Evolutionary conservation across 2,113 vertebrate genomes (phyloP), one percentile per base, ranked within the genome.

Genomic region (Megaptera novaeangliae): DNA sequence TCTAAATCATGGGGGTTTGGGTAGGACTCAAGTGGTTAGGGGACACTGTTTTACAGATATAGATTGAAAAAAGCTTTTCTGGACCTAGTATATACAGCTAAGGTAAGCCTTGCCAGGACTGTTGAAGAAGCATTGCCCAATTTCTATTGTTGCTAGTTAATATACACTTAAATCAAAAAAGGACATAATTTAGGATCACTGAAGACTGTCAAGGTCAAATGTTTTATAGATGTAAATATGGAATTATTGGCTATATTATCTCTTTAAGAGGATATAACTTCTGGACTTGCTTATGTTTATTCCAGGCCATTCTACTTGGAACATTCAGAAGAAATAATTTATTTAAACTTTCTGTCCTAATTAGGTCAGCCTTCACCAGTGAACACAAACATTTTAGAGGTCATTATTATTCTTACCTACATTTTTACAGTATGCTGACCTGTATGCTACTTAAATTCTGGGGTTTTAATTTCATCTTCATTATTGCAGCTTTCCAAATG

Each of bases 401-500:
- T 75, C 85, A 94, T 97, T 96, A 94, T 96, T 97, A 91, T 74
- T 94, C 77, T 97, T 92, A 86, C 95, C 78, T 78, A 83, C 71
- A 8, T 66, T 98, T 98, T 98, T 97, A 95, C 8, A 98, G 88
- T 92, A 97, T 71, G 80, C 78, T 98, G 84, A 98, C 98, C 97
- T 98, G 95, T 92, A 91, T 97, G 96, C 85, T 92, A 92, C 94
- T 98, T 98, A 98, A 98, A 97, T 98, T 98, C 98, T 97, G 84
- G 81, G 85, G 95, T 98, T 98, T 98, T 98, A 98, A 98, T 97
- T 97, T 96, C 61, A 95, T 98, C 94, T 87, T 98, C 91, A 98
- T 98, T 90, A 83, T 44, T 97, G 3, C 55, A 96, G 66, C 77
- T 98, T 98, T 98, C 97, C 75, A 98, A 98, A 98, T 98, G 97